Percentiles rank a stretch among this genome's conserved stretches.
Evolutionary conservation across 1,140 invertebrate species (phyloP).

Genomic region (Teleogryllus occipitalis): DNA sequence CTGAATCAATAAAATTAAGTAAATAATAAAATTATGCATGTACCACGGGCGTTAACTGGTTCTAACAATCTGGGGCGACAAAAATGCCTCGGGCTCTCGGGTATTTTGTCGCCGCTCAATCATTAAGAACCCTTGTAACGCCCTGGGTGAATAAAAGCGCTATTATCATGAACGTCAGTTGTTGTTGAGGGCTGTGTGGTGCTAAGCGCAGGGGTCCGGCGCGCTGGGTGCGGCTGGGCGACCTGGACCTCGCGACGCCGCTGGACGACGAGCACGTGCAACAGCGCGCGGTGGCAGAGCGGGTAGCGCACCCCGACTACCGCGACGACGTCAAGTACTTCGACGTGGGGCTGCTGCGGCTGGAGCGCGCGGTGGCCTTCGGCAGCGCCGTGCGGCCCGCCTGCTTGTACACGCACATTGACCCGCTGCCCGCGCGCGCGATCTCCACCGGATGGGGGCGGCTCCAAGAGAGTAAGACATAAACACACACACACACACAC

Average conservation of each 20-base stretch:
- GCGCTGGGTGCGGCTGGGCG: slow-evolving; percentile 35
- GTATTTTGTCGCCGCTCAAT: no score
- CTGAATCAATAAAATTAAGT: no score
- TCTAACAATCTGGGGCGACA: no score
- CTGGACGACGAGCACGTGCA: slow-evolving; percentile 27
- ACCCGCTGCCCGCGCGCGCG: background rate
- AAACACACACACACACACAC: no score
- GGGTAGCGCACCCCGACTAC: slow-evolving; percentile 39
- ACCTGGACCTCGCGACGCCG: slow-evolving; percentile 28
- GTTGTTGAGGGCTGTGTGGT: no score
- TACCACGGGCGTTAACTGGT: no score
- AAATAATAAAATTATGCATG: no score
- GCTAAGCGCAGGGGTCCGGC: slow-evolving; percentile 33
- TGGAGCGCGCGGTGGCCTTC: slow-evolving; percentile 33
- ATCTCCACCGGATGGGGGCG: slow-evolving; percentile 11
- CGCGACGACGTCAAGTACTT: slow-evolving; percentile 40
- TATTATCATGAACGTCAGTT: no score
- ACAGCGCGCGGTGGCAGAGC: slow-evolving; percentile 30
- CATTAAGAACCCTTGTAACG: no score
- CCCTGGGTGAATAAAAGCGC: no score
- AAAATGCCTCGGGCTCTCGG: no score
- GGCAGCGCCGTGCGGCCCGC: slow-evolving; percentile 36
- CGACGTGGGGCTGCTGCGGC: slow-evolving; percentile 48
- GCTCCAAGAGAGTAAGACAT: background rate
- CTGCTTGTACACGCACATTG: slow-evolving; percentile 36